Base-by-base conservation (phyloP, 2,888 invertebrate species). In the Pollenia labialis region DNA sequence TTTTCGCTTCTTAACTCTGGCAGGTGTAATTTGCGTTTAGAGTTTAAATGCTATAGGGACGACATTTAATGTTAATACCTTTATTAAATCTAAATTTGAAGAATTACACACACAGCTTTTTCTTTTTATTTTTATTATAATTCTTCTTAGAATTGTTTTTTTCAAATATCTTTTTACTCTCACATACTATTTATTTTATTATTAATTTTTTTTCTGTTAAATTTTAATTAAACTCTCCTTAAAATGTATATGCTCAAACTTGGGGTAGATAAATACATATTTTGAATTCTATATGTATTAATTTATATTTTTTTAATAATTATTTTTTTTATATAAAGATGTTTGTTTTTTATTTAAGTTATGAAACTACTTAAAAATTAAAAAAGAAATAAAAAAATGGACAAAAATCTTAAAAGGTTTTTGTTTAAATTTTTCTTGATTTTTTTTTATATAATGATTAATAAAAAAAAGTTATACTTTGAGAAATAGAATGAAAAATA, bases 221-320 rank as follows among this genome's bases (percentile, higher is more conserved):
- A 82, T 84, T 84, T 81, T 87, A 84, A 84, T 87, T 87, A 87
- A 87, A 85, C 87, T 84, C 84, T 84, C 56, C 87, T 87, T 87
- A 87, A 87, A 87, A 81, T 87, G 44, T 84, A 81, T 84, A 84
- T 68, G 86, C 81, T 87, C 87, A 87, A 87, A 87, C 84, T 84
- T 77, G 84, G 87, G 84, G 56, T 81, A 74, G 77, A 82, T 87
- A 87, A 84, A 87, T 86, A 87, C 84, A 84, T 84, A 81, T 84
- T 81, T 74, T 62, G 42, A 68, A 81, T 87, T 84, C 42, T 74
- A 72, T 86, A 81, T 84, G 81, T 74, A 79, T 83, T 80, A 50
- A 58, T 77, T 62, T 69, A 62, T 81, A 72, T 58, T 76, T 64
- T 74, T 72, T 80, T 80, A 82, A 81, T 85, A 77, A 84, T 83